phyloP scores from a whole-genome alignment of 1,140 invertebrate species.

The Phenacoccus solenopsis region DNA sequence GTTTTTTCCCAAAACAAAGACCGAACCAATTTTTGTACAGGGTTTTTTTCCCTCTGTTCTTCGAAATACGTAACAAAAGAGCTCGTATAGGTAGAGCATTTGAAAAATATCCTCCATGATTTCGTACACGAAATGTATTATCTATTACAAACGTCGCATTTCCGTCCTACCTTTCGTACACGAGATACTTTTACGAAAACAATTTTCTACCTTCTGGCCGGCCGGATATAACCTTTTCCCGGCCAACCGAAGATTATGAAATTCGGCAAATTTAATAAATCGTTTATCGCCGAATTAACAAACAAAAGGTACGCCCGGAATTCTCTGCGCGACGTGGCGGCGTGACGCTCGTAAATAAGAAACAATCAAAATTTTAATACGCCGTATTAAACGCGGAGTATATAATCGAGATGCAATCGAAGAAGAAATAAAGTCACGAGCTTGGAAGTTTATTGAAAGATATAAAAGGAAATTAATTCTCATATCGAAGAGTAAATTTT shows the following conservation, averaged over 20 bases:
- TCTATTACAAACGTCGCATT: too few species aligned
- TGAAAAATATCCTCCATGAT: too few species aligned
- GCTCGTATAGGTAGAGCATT: too few species aligned
- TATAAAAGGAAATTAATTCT: neutral
- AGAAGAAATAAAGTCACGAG: neutral
- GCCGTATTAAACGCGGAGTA: neutral
- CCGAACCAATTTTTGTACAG: neutral
- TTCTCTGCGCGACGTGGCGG: neutral
- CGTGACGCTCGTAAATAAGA: neutral
- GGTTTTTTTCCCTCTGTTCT: neutral
- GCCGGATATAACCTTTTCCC: too few species aligned
- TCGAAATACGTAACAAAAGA: too few species aligned
- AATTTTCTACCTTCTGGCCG: too few species aligned
- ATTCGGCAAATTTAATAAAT: too few species aligned
- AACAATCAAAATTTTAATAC: neutral
- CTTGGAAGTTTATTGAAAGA: neutral
- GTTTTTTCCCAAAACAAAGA: neutral
- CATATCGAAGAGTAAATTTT: neutral
- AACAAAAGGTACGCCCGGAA: neutral
- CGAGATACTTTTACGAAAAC: too few species aligned
- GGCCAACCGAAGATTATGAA: too few species aligned
- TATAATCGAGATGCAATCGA: neutral
- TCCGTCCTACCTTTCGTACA: too few species aligned
- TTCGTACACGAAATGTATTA: too few species aligned
- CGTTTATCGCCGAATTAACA: too few species aligned